Base-by-base conservation (phyloP, 2,113 vertebrate species). In the Lamprotornis superbus region DNA sequence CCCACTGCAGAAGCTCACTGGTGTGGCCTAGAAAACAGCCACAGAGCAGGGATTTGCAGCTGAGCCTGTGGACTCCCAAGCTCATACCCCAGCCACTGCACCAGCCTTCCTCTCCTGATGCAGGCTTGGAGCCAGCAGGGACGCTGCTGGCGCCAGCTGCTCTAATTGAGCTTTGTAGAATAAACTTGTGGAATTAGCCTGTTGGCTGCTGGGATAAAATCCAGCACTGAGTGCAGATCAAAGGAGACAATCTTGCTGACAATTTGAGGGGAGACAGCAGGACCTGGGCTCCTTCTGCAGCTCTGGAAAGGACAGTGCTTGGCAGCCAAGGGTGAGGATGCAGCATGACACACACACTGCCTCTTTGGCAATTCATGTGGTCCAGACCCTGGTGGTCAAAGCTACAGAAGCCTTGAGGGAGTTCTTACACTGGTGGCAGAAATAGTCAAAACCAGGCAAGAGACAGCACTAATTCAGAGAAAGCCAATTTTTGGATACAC, bases 101-200 rank as follows among this genome's bases (percentile, higher is more conserved):
- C 33, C 87, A 93, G 63, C 64, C 47, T 71, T 68, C 53, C 37
- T 80, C 44, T 86, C 85, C 53, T 96, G 42, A 87, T 50, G 61
- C 52, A 71, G 92, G 92, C 92, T 89, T 10, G 0, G 47, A 96
- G 94, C 85, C 93, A 96, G 85, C 57, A 89, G 93, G 76, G 93
- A 92, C 0, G 5, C 88, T 93, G 93, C 90, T 15, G 56, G 92
- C 11, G 11, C 94, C 93, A 96, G 93, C 79, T 94, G 88, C 94
- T 93, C 85, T 97, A 95, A 95, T 83, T 92, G 90, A 95, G 93
- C 90, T 90, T 87, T 93, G 95, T 68, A 88, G 92, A 96, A 92
- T 93, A 95, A 97, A 96, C 94, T 83, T 90, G 83, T 81, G 60
- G 94, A 93, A 96, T 96, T 92, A 95, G 94, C 94, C 93, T 90